phyloP scores from a whole-genome alignment of 2,888 invertebrate species.

The Pseudococcus longispinus region DNA sequence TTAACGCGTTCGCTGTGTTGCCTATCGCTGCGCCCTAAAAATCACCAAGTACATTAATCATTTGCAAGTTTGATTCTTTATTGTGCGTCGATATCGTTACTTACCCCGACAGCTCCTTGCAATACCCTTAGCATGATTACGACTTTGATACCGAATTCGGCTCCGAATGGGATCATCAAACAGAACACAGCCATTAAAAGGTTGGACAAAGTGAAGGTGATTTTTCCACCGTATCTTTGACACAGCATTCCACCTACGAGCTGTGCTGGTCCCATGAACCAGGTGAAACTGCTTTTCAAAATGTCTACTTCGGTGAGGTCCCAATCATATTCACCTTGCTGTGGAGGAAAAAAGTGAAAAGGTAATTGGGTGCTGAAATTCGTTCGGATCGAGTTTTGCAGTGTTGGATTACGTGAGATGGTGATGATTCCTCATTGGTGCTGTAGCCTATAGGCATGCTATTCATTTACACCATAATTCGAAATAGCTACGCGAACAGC shows the following conservation, averaged over 20 bases:
- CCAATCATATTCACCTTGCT: constrained; percentile 71
- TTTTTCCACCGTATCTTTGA: constrained; percentile 74
- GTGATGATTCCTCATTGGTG: too few species aligned
- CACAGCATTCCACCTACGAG: constrained; percentile 75
- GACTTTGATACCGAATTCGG: constrained; percentile 69
- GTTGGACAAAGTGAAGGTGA: constrained; percentile 76
- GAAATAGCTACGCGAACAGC: too few species aligned
- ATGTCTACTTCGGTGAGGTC: constrained; percentile 70
- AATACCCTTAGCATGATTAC: constrained; percentile 71
- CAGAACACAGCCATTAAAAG: constrained; percentile 73
- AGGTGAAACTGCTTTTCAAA: constrained; percentile 74
- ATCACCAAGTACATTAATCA: not conserved
- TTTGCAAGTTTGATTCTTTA: not conserved
- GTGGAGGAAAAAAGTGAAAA: not conserved
- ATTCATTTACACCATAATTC: not conserved
- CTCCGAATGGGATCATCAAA: constrained; percentile 72
- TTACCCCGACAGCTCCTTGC: constrained; percentile 74
- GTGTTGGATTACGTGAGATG: too few species aligned
- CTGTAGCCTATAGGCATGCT: too few species aligned
- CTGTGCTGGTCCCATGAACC: constrained; percentile 77
- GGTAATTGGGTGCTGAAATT: too few species aligned
- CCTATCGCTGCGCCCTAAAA: constrained; percentile 66
- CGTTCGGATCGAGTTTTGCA: too few species aligned
- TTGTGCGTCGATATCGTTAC: constrained; percentile 59
- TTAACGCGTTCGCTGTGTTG: constrained; percentile 82